phyloP scores from a whole-genome alignment of 2,113 vertebrate species.

The Acanthisitta chloris region DNA sequence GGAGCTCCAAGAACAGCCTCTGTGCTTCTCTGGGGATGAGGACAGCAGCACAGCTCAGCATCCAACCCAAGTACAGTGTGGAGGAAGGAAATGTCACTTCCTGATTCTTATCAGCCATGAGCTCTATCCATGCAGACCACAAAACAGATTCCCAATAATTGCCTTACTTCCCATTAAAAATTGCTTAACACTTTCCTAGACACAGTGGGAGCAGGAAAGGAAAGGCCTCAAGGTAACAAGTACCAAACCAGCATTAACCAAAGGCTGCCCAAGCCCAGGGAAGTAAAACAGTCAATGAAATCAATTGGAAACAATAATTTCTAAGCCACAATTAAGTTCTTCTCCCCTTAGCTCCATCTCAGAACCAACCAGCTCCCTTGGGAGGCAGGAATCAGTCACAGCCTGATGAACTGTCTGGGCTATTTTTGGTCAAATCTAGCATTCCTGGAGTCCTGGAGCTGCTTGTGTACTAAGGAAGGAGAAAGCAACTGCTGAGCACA shows the following conservation, averaged over 20 bases:
- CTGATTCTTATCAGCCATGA: not conserved
- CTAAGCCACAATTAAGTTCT: not conserved
- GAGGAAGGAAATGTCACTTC: not conserved
- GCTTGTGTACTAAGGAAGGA: not conserved
- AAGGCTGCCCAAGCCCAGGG: not conserved
- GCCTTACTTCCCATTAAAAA: not conserved
- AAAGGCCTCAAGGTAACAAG: not conserved
- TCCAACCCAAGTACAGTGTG: fast-evolving
- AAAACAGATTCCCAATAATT: not conserved
- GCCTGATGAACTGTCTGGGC: not conserved
- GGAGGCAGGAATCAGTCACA: not conserved
- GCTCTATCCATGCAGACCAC: not conserved
- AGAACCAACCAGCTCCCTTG: not conserved
- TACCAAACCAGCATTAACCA: not conserved
- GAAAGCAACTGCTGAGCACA: not conserved
- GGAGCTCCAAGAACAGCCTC: not conserved
- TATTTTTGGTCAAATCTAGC: constrained; percentile 15
- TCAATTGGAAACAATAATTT: not conserved
- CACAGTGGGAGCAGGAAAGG: not conserved
- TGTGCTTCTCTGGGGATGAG: not conserved
- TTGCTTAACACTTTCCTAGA: not conserved
- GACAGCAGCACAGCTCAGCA: not conserved
- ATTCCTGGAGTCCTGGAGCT: not conserved
- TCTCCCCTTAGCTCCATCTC: not conserved
- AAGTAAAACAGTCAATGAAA: not conserved